phyloP scores from a whole-genome alignment of 2,888 invertebrate genomes.

The Geotrupes spiniger region DNA sequence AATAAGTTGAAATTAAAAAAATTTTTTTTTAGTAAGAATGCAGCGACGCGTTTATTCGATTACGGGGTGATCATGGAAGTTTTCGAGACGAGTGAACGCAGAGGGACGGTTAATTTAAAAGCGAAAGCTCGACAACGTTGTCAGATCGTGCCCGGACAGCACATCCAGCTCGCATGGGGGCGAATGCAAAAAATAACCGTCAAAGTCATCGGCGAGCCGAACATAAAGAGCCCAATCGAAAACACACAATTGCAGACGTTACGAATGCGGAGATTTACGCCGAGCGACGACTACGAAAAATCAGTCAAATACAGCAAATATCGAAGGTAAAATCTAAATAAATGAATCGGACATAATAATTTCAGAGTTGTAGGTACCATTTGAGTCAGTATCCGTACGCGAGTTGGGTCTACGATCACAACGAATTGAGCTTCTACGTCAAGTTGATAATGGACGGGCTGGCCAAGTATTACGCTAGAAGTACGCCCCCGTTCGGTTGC shows the following conservation, averaged over 20 bases:
- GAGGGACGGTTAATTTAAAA: constrained; percentile 57
- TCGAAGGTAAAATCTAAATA: constrained; percentile 38
- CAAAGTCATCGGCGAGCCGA: constrained; percentile 66
- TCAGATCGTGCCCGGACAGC: constrained; percentile 52
- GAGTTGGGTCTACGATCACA: constrained; percentile 44
- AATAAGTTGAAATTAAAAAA: neutral
- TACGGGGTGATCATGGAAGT: constrained; percentile 67
- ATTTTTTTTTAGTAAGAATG: constrained; percentile 24
- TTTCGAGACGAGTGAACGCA: constrained; percentile 61
- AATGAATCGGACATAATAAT: no score
- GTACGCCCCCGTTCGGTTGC: constrained; percentile 27
- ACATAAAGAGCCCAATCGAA: constrained; percentile 56
- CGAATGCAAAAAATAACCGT: constrained; percentile 59
- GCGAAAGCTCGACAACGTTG: constrained; percentile 78
- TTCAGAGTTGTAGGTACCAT: constrained; percentile 37
- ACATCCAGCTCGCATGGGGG: constrained; percentile 36
- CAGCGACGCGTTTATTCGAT: constrained; percentile 32
- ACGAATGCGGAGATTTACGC: constrained; percentile 48
- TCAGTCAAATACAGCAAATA: constrained; percentile 40
- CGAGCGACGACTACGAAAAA: constrained; percentile 34
- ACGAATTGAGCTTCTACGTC: constrained; percentile 43
- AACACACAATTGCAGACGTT: constrained; percentile 52
- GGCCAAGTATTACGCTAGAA: constrained; percentile 36
- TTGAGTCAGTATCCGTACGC: constrained; percentile 42
- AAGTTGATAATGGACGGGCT: constrained; percentile 38